Conservation (phyloP, 2,888 invertebrate genomes). For the Lobophora halterata region DNA sequence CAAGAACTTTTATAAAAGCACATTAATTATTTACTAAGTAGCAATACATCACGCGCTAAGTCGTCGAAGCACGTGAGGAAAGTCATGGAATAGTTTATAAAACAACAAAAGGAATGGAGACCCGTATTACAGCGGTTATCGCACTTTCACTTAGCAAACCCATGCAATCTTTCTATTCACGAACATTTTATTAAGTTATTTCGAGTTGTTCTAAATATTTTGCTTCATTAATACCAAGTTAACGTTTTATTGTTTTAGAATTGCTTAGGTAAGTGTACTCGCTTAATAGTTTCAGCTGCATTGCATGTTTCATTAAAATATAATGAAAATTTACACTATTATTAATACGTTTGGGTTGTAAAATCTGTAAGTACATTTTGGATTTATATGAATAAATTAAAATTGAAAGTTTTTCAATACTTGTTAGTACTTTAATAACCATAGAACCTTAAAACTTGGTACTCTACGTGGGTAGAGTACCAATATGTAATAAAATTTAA, state of each 20-base stretch:
- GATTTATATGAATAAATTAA: too few relatives aligned
- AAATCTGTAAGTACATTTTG: too few relatives aligned
- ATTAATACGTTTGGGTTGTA: too few relatives aligned
- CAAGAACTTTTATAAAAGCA: background rate
- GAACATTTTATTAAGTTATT: constrained; percentile 34
- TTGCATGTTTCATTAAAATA: too few relatives aligned
- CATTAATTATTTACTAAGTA: constrained; percentile 36
- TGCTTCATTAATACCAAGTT: constrained; percentile 7
- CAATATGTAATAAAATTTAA: too few relatives aligned
- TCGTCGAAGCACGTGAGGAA: constrained; percentile 37
- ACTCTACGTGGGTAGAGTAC: too few relatives aligned
- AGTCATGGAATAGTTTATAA: constrained; percentile 40
- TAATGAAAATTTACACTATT: too few relatives aligned
- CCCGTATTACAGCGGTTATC: constrained; percentile 40
- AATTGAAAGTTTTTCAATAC: too few relatives aligned
- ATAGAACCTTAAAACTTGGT: too few relatives aligned
- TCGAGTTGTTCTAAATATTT: constrained; percentile 16
- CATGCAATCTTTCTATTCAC: constrained; percentile 41
- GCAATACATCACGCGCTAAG: constrained; percentile 39
- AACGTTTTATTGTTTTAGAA: constrained; percentile 3
- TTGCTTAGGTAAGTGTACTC: constrained; percentile 3
- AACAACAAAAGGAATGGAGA: constrained; percentile 24
- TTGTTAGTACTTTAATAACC: too few relatives aligned
- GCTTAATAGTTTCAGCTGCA: too few relatives aligned
- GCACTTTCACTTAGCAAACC: constrained; percentile 41